phyloP scores from a whole-genome alignment of 2,888 invertebrate species.

The Ashinkailepas kermadecensis region DNA sequence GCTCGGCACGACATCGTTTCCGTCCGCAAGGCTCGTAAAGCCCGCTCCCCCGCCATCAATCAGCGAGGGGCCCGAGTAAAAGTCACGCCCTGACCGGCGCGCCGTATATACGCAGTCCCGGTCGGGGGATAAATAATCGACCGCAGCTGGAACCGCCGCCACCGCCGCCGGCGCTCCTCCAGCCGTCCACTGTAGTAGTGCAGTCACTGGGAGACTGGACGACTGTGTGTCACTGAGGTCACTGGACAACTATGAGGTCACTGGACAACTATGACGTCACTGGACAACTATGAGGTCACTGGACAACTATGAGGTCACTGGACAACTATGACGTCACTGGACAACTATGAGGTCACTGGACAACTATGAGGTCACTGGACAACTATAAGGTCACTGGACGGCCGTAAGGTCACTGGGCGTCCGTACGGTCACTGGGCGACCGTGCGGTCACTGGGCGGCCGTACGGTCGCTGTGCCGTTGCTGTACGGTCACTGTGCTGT shows the following conservation, averaged over 20 bases:
- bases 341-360: too few species aligned
- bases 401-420: background rate
- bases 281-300: background rate
- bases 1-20: background rate
- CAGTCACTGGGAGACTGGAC: too few species aligned
- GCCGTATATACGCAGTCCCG: background rate
- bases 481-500: too few species aligned
- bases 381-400: background rate
- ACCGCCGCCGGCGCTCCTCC: background rate
- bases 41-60: background rate
- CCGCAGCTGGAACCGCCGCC: background rate
- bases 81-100: background rate
- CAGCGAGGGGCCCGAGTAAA: background rate
- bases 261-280: too few species aligned
- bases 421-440: too few species aligned
- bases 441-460: too few species aligned
- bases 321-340: too few species aligned
- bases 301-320: background rate
- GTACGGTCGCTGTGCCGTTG: too few species aligned
- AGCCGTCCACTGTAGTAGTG: background rate
- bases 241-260: too few species aligned
- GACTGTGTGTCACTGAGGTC: too few species aligned
- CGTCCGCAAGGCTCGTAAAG: background rate
- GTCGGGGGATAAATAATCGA: background rate
- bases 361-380: too few species aligned